Evolutionary conservation across 2,113 vertebrate species (phyloP).

Genomic region (Hucho hucho): DNA sequence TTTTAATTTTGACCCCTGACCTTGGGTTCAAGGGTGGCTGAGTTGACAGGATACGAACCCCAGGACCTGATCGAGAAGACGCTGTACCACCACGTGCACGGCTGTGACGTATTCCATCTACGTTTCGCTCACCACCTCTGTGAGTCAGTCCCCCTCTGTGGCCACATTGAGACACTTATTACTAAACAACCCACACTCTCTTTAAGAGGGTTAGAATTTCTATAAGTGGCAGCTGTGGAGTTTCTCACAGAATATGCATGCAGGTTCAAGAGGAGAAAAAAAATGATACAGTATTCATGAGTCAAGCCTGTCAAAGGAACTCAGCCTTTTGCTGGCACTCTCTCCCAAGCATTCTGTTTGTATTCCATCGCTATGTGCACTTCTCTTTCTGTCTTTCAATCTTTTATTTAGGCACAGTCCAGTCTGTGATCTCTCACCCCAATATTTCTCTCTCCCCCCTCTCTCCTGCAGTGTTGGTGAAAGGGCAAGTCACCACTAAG

Average conservation of each 20-base stretch:
- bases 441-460: not conserved
- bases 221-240: too few relatives aligned
- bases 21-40: slow-evolving; percentile 81
- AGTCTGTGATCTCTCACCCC: not conserved
- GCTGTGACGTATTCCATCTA: slow-evolving; percentile 89
- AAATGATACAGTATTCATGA: too few relatives aligned
- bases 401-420: not conserved
- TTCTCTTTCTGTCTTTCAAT: not conserved
- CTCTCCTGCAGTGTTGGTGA: slow-evolving; percentile 82
- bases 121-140: slow-evolving; percentile 87
- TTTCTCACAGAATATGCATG: too few relatives aligned
- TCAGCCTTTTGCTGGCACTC: too few relatives aligned
- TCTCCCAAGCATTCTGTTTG: not conserved
- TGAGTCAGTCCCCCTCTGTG: slow-evolving; percentile 69
- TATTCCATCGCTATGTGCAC: not conserved
- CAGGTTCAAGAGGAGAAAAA: too few relatives aligned
- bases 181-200: not conserved
- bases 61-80: slow-evolving; percentile 97
- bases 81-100: slow-evolving; percentile 90
- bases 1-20: not conserved
- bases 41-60: slow-evolving; percentile 91
- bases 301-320: not conserved
- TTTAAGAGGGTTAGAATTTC: not conserved
- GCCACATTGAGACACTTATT: not conserved
- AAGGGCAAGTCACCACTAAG: slow-evolving; percentile 94